phyloP scores from a whole-genome alignment of 2,797 vertebrate species.

The Echiichthys vipera region DNA sequence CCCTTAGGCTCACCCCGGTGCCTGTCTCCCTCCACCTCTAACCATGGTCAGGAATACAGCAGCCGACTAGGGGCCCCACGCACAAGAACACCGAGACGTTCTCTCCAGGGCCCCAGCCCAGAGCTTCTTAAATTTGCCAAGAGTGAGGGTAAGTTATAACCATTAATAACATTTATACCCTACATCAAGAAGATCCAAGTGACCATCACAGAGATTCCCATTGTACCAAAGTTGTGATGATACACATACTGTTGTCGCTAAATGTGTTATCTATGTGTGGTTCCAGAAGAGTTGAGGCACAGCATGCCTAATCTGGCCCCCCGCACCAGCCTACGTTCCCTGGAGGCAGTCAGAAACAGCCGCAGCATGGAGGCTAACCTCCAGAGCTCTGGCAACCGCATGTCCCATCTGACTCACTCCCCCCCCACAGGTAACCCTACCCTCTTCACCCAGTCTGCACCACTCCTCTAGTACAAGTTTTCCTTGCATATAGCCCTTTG shows the following conservation, averaged over 20 bases:
- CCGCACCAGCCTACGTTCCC: conserved; percentile 89
- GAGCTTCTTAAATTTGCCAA: conserved; percentile 90
- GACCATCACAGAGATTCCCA: not conserved
- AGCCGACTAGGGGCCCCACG: conserved; percentile 78
- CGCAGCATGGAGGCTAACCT: conserved; percentile 95
- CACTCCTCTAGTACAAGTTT: conserved; percentile 24
- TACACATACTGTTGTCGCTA: conserved; percentile 35
- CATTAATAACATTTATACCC: not conserved
- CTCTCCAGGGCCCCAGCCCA: conserved; percentile 85
- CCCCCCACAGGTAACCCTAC: conserved; percentile 86
- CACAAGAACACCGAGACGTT: conserved; percentile 85
- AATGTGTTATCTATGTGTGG: conserved; percentile 74
- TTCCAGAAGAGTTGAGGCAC: conserved; percentile 93
- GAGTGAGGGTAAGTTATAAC: conserved; percentile 86
- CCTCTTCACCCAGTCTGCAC: conserved; percentile 53
- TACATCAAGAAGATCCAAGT: not conserved
- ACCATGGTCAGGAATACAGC: conserved; percentile 80
- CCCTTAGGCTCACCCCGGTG: conserved; percentile 92
- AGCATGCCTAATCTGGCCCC: conserved; percentile 95
- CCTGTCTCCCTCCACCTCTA: conserved; percentile 88
- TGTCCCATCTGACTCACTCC: conserved; percentile 90
- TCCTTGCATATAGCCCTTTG: conserved; percentile 11
- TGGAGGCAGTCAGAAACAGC: conserved; percentile 92
- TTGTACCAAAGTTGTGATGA: conserved; percentile 13
- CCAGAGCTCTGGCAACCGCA: conserved; percentile 91